A percentile compares a stretch with the other conserved stretches of the same genome.
Conservation (phyloP, 2,888 invertebrate species). For the Conistra vaccinii region DNA sequence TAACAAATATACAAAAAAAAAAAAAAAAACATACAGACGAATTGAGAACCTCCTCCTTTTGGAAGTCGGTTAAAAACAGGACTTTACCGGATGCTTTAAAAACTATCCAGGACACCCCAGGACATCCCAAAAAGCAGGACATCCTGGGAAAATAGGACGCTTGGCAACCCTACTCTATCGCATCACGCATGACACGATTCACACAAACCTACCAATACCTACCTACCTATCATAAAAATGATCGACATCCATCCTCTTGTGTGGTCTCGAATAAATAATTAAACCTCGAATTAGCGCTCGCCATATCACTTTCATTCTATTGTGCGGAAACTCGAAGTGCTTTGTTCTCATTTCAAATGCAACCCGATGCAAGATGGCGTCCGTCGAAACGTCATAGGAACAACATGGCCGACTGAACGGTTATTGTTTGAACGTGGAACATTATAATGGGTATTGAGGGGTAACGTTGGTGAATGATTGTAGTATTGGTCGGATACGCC, state of each 20-base stretch:
- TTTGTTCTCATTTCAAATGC: slow-evolving; percentile 85
- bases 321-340: slow-evolving; percentile 78
- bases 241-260: slow-evolving; percentile 47
- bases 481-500: slow-evolving; percentile 38
- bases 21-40: no score
- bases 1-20: no score
- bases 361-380: slow-evolving; percentile 84
- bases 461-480: slow-evolving; percentile 53
- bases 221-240: slow-evolving; percentile 16
- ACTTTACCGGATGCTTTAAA: no score
- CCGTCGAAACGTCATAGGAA: slow-evolving; percentile 64
- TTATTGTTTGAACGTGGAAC: slow-evolving; percentile 80
- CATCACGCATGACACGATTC: slow-evolving; percentile 10
- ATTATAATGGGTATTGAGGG: slow-evolving; percentile 64
- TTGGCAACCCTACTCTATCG: no score
- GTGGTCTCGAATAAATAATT: slow-evolving; percentile 67
- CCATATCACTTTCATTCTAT: slow-evolving; percentile 72
- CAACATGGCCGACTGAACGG: slow-evolving; percentile 70
- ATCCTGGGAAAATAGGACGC: no score
- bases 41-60: no score
- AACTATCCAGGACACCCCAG: no score
- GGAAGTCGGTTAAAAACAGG: no score
- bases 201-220: slow-evolving; percentile 15
- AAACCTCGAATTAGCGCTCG: slow-evolving; percentile 62
- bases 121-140: no score